Evolutionary conservation across 2,888 invertebrate species (phyloP).

Genomic region (Thecocarcelia acutangulata): DNA sequence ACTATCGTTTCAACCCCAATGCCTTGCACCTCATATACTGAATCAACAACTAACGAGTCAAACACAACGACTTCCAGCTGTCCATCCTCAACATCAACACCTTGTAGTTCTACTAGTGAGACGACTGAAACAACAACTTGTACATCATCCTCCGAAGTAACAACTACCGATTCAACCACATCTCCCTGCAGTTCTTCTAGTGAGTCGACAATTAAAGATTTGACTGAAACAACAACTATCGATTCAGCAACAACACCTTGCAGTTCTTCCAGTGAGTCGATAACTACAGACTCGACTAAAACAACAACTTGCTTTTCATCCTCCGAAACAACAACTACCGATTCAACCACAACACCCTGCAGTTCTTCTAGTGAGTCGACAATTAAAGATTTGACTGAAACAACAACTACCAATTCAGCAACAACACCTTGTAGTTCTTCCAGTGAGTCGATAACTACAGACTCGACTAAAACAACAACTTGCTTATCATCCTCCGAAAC

Average conservation of each 20-base stretch:
- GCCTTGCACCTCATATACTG: not conserved
- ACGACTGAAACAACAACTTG: not conserved
- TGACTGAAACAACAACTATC: too few species aligned
- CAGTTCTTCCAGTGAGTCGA: not conserved
- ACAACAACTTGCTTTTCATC: not conserved
- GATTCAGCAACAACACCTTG: too few species aligned
- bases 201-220: too few species aligned
- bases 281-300: not conserved
- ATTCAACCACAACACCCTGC: not conserved
- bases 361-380: not conserved
- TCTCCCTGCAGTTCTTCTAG: too few species aligned
- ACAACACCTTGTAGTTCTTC: slow-evolving; percentile 5
- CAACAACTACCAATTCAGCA: too few species aligned
- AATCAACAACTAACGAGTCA: not conserved
- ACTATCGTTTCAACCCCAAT: too few species aligned
- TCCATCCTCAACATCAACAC: not conserved
- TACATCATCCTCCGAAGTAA: not conserved
- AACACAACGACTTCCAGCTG: not conserved
- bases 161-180: not conserved
- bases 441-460: not conserved
- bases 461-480: not conserved
- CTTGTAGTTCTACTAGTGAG: not conserved
- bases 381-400: too few species aligned
- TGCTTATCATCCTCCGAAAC: not conserved
- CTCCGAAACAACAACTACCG: too few species aligned